These are phyloP conservation scores for Periophthalmodon schlosseri DNA, from an alignment of 2,113 vertebrate species.

Conservation along the genomic window DNA sequence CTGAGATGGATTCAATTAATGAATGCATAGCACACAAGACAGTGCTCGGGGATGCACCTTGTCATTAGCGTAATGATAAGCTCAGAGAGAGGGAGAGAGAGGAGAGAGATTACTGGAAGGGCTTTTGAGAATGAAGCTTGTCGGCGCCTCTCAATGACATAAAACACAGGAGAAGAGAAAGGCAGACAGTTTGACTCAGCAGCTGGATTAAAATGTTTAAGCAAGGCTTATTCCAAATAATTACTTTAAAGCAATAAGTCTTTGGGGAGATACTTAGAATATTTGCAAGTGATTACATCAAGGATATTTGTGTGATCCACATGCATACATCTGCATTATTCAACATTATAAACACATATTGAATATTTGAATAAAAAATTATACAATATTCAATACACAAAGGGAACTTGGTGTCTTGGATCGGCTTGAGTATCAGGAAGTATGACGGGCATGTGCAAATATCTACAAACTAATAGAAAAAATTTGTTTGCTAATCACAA, in stretches of 20 bases:
- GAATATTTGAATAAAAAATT: no score
- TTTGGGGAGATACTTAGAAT: neutral
- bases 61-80: constrained; percentile 80
- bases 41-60: constrained; percentile 65
- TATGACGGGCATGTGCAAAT: neutral
- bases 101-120: constrained; percentile 65
- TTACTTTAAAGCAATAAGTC: constrained; percentile 5
- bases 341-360: neutral
- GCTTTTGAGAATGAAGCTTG: constrained; percentile 68
- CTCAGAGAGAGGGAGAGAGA: constrained; percentile 19
- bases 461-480: no score
- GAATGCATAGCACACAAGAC: constrained; percentile 47
- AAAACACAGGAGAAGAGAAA: constrained; percentile 57
- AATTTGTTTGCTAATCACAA: no score
- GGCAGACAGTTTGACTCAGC: constrained; percentile 33
- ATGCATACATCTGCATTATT: constrained; percentile 43
- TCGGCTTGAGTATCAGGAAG: neutral
- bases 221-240: constrained; percentile 44
- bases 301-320: neutral
- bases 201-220: constrained; percentile 43
- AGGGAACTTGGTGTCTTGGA: neutral
- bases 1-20: constrained; percentile 48
- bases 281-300: neutral
- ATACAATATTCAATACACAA: no score
- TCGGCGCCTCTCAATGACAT: constrained; percentile 66